Conservation (phyloP, 2,888 invertebrate genomes). For the Hipparchia semele region DNA sequence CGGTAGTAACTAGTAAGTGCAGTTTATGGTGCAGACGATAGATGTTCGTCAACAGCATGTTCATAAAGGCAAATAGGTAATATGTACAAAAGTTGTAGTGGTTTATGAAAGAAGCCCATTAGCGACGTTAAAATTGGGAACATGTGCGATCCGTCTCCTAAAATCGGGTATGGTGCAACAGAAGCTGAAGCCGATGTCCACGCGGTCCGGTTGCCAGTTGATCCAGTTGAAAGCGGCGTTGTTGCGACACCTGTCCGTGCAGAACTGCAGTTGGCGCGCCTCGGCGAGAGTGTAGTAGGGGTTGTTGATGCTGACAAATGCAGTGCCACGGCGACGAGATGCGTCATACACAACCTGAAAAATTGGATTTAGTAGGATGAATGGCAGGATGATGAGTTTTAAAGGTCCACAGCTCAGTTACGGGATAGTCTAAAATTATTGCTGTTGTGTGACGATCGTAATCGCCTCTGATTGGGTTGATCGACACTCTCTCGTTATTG, state of each 20-base stretch:
- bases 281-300: constrained; percentile 77
- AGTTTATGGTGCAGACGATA: no score
- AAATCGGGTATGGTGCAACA: constrained; percentile 84
- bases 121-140: constrained; percentile 77
- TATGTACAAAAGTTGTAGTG: neutral
- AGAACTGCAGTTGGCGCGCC: constrained; percentile 71
- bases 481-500: no score
- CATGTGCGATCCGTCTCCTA: constrained; percentile 72
- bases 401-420: no score
- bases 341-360: constrained; percentile 81
- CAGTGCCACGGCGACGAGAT: constrained; percentile 75
- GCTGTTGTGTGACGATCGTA: no score
- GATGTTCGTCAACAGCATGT: no score
- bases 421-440: no score
- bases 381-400: no score
- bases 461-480: no score
- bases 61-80: neutral
- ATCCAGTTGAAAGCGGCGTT: constrained; percentile 84
- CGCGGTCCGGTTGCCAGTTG: constrained; percentile 77
- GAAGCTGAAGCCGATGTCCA: constrained; percentile 83
- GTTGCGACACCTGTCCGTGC: constrained; percentile 78
- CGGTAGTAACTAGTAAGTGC: no score
- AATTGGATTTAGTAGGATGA: no score
- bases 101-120: constrained; percentile 59
- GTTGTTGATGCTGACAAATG: constrained; percentile 85